Base-by-base conservation (phyloP, 1,140 invertebrate genomes). In the Stenopsyche tienmushanensis region DNA sequence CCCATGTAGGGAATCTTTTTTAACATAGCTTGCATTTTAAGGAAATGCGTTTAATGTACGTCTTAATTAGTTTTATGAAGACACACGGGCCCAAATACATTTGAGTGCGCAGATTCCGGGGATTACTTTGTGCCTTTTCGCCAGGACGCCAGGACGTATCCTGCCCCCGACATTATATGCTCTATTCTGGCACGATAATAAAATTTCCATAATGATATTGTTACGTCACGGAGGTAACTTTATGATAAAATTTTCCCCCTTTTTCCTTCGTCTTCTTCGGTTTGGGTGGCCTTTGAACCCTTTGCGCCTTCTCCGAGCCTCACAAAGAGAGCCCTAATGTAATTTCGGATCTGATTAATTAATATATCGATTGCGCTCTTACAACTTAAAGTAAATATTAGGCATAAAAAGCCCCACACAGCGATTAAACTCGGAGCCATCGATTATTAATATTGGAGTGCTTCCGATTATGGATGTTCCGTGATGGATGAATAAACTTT, bases 121-220 rank as follows among this genome's bases (percentile, higher is more conserved):
- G 54, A 57, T 57, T 57, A 57, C 54, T 34, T 39, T 55, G 25
- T 41, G 52, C 52, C 52, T 44, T 44, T 57, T 57, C 34, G 54
- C 54, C 34, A 20, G n/a, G n/a, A n/a, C n/a, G n/a, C n/a, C n/a
- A n/a, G 2, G 53, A 57, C 54, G 54, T 55, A 57, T 57, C 34
- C 34, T 44, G 54, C 41, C 44, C 10, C 54, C 29, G 39, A 57
- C 54, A 57, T 57, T 57, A 57, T 57, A 57, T 42, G 54, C 34
- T 41, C 34, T 57, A 57, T 57, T 57, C 54, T 15, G 39, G 13
- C 5, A 41, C 20, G 20, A 29, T 60, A 60, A 60, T 60, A 60
- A 60, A 60, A 60, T 60, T 47, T 60, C 57, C 57, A 60, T 60
- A 60, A 60, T 47, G 42, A 47, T 60, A 60, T 47, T 60, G 57